A percentile compares a stretch with the other conserved stretches of the same genome.
Conservation (phyloP, 2,888 invertebrate species). For the Seira sanloemensis region DNA sequence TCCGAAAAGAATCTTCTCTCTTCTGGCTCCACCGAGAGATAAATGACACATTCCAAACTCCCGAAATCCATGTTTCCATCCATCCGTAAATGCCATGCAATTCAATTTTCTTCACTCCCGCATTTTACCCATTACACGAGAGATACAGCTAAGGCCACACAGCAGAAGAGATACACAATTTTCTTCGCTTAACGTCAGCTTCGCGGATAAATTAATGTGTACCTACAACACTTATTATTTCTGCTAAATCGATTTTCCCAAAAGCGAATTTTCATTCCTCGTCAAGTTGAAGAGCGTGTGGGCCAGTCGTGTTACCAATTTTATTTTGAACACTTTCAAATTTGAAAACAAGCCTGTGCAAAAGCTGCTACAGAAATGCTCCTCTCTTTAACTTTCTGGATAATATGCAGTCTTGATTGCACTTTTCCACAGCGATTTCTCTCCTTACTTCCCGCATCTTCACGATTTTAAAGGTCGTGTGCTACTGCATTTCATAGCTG, state of each 20-base stretch:
- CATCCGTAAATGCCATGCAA: slow-evolving; percentile 69
- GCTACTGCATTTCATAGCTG: too few relatives aligned
- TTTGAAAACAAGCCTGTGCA: too few relatives aligned
- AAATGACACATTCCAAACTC: slow-evolving; percentile 73
- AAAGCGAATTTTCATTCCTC: neutral
- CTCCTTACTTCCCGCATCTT: too few relatives aligned
- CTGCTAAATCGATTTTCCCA: neutral
- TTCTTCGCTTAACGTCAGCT: too few relatives aligned
- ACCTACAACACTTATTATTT: neutral
- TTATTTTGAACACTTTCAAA: too few relatives aligned
- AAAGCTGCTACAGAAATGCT: neutral
- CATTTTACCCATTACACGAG: slow-evolving; percentile 49
- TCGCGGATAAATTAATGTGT: neutral
- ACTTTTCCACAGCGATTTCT: slow-evolving; percentile 2
- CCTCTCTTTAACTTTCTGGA: too few relatives aligned
- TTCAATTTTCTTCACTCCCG: slow-evolving; percentile 66
- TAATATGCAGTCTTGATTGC: too few relatives aligned
- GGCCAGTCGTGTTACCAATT: too few relatives aligned
- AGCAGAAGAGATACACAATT: too few relatives aligned
- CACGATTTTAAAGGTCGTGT: neutral
- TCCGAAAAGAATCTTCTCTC: slow-evolving; percentile 14
- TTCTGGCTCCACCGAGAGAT: slow-evolving; percentile 62
- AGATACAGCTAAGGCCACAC: slow-evolving; percentile 19
- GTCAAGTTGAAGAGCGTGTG: too few relatives aligned
- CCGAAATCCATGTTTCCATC: slow-evolving; percentile 70